Evolutionary conservation across 2,888 invertebrate genomes (phyloP).

Genomic region (Xanthorhoe spadicearia): DNA sequence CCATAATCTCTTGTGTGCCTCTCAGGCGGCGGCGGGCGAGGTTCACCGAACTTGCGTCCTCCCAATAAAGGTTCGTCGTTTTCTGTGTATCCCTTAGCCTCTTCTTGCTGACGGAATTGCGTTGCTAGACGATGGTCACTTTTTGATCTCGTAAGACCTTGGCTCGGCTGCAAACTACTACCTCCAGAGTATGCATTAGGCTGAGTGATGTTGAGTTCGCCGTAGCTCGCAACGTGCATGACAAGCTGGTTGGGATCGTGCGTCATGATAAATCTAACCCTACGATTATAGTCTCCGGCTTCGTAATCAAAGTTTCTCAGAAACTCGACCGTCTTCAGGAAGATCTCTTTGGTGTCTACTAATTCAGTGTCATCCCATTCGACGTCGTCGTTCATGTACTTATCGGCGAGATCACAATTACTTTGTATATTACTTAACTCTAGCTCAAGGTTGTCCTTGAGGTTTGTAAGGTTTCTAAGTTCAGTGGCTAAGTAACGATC

Average conservation of each 20-base stretch:
- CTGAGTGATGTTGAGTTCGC: conserved; percentile 93
- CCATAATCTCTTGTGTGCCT: conserved; percentile 85
- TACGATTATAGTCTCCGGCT: conserved; percentile 93
- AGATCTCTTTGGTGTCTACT: conserved; percentile 98
- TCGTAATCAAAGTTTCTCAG: conserved; percentile 97
- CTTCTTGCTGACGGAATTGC: conserved; percentile 94
- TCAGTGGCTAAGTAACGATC: conserved; percentile 96
- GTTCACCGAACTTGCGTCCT: conserved; percentile 92
- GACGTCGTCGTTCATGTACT: conserved; percentile 95
- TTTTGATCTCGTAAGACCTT: conserved; percentile 95
- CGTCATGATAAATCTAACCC: conserved; percentile 93
- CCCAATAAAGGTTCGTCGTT: conserved; percentile 89
- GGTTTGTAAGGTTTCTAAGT: conserved; percentile 91
- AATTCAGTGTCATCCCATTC: conserved; percentile 97
- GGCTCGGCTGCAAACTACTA: conserved; percentile 80
- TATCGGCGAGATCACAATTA: conserved; percentile 98
- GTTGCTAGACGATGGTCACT: conserved; percentile 96
- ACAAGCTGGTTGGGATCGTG: conserved; percentile 97
- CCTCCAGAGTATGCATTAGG: conserved; percentile 86
- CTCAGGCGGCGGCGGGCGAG: conserved; percentile 82
- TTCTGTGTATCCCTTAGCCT: conserved; percentile 86
- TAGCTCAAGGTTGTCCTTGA: conserved; percentile 96
- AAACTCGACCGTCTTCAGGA: conserved; percentile 97
- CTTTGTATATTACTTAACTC: conserved; percentile 98
- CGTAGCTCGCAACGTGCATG: conserved; percentile 94